Base-by-base conservation (phyloP, 2,888 invertebrate genomes). In the Mesochorus sp. region DNA sequence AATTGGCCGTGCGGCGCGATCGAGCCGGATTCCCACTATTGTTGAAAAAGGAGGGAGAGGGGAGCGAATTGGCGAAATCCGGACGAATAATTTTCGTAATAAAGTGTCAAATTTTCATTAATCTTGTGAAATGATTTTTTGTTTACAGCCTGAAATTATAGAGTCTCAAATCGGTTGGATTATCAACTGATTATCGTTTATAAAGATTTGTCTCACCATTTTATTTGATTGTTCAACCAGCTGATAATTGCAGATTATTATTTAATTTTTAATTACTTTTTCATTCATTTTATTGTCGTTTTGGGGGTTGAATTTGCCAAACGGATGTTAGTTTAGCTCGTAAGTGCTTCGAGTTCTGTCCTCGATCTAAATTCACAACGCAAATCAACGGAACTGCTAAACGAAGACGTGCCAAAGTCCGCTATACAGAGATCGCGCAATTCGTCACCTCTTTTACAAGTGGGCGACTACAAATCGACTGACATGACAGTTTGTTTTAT, bases 311-410 rank as follows among this genome's bases (percentile, higher is more conserved):
- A 19, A 37, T 42, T 26, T 8, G 61, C 5, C 59, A 42, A 42
- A 26, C 8, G 17, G 8, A 10, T 21, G 24, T 12, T 70, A 76
- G 71, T 80, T 82, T 76, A 78, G 59, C 76, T 76, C 78, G 68
- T 80, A 81, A 83, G 78, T 57, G 70, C 61, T 47, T 39, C 71
- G 64, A 44, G 73, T 71, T 70, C 19, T 51, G 88, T 86, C 88
- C 88, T 88, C 88, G 88, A 85, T 86, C 87, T 85, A 86, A 83
- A 88, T 88, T 84, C 80, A 81, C 75, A 80, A 81, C 80, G 85
- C 85, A 82, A 85, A 84, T 83, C 85, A 81, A 81, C 83, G 81
- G 82, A 86, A 82, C 84, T 82, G 85, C 82, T 88, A 85, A 88
- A 86, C 82, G 83, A 79, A 76, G 34, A 53, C 57, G 42, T 24